These are phyloP conservation scores for Delia radicum DNA, from an alignment of 1,140 invertebrate species.

Conservation along the genomic window DNA sequence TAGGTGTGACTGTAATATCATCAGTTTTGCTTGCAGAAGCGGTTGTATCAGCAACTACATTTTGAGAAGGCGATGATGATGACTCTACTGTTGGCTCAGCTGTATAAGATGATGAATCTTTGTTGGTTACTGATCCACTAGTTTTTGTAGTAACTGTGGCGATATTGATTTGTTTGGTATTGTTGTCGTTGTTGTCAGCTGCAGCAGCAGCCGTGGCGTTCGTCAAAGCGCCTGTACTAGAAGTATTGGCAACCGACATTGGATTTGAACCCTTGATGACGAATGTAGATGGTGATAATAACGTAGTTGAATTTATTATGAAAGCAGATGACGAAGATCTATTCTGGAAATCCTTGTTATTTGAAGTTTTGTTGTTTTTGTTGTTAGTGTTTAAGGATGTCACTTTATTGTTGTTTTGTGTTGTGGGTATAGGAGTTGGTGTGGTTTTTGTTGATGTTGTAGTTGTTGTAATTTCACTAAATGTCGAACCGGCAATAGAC, in stretches of 20 bases:
- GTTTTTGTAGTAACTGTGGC: background rate
- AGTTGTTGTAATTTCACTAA: conserved; percentile 50
- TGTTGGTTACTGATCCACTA: background rate
- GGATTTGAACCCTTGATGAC: conserved; percentile 9
- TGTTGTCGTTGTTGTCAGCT: conserved; percentile 21
- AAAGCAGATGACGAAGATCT: background rate
- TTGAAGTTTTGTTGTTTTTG: conserved; percentile 6
- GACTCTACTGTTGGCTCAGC: conserved; percentile 22
- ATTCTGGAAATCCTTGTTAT: conserved; percentile 8
- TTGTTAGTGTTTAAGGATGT: background rate
- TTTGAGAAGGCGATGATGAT: conserved; percentile 28
- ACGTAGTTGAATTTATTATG: conserved; percentile 22
- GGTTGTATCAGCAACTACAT: conserved; percentile 1
- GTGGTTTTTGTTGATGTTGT: conserved; percentile 51
- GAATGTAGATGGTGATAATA: background rate
- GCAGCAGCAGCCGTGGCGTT: conserved; percentile 7
- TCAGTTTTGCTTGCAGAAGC: conserved; percentile 1
- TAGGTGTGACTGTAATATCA: background rate
- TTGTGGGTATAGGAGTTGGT: conserved; percentile 32
- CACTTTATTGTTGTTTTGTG: too few relatives aligned
- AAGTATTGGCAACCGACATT: conserved; percentile 6
- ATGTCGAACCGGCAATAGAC: conserved; percentile 47
- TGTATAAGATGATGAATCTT: background rate
- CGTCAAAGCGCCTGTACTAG: conserved; percentile 9
- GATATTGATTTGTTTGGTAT: background rate